These are phyloP conservation scores for Chrysomela aeneicollis DNA, from an alignment of 2,888 invertebrate species.

Conservation along the genomic window DNA sequence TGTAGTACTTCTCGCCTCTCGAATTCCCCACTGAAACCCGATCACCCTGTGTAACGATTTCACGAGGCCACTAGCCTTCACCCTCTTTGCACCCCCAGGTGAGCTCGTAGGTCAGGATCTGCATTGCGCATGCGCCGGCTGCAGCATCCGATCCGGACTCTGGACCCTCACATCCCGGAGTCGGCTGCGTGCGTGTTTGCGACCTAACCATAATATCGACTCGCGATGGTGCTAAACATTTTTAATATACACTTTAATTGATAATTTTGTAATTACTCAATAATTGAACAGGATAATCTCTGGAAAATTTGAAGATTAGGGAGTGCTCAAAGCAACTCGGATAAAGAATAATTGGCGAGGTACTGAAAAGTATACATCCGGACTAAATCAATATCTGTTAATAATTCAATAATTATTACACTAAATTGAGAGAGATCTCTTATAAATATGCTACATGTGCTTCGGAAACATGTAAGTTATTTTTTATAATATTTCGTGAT, in stretches of 20 bases:
- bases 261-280: conserved; percentile 15
- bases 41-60: too few species aligned
- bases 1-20: too few species aligned
- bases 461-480: neutral
- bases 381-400: neutral
- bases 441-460: neutral
- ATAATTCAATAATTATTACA: neutral
- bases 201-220: conserved; percentile 51
- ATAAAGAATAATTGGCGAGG: neutral
- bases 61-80: too few species aligned
- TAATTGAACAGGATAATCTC: neutral
- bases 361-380: neutral
- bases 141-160: conserved; percentile 53
- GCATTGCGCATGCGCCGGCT: conserved; percentile 47
- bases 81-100: too few species aligned
- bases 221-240: conserved; percentile 52
- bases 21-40: too few species aligned
- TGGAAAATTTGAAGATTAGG: neutral
- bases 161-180: conserved; percentile 53
- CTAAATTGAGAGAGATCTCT: neutral
- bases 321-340: neutral
- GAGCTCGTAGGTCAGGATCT: neutral
- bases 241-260: conserved; percentile 40
- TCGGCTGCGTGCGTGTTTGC: conserved; percentile 47
- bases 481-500: neutral